Percentiles rank a stretch among this genome's conserved stretches.
Conservation (phyloP, 2,797 vertebrate species). For the Melopsittacus undulatus region DNA sequence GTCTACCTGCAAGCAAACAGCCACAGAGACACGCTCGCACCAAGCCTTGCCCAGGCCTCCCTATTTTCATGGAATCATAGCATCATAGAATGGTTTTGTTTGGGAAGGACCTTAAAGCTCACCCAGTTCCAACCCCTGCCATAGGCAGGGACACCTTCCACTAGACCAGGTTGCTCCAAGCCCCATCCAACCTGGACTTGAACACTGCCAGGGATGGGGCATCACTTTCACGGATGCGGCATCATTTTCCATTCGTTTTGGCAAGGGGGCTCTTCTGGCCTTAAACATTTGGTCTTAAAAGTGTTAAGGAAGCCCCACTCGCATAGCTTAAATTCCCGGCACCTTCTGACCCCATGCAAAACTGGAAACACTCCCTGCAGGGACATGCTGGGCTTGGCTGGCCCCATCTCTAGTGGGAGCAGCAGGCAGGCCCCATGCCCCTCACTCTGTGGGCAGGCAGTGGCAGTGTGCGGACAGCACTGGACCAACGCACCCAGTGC, state of each 20-base stretch:
- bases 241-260: not conserved
- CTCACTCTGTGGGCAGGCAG: not conserved
- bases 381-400: fast-evolving
- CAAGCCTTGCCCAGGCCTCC: not conserved
- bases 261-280: not conserved
- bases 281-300: not conserved
- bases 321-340: not conserved
- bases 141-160: not conserved
- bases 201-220: not conserved
- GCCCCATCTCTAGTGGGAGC: too few species aligned
- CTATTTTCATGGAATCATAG: not conserved
- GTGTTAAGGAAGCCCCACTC: not conserved
- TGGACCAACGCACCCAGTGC: too few species aligned
- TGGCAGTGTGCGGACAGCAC: not conserved
- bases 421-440: not conserved
- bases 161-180: not conserved
- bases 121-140: not conserved
- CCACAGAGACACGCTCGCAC: fast-evolving
- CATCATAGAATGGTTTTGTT: not conserved
- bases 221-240: not conserved
- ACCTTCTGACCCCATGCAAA: not conserved
- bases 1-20: not conserved
- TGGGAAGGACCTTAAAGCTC: not conserved
- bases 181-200: not conserved
- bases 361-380: not conserved